phyloP scores from a whole-genome alignment of 2,888 invertebrate genomes.

The Scrobipalpa costella region DNA sequence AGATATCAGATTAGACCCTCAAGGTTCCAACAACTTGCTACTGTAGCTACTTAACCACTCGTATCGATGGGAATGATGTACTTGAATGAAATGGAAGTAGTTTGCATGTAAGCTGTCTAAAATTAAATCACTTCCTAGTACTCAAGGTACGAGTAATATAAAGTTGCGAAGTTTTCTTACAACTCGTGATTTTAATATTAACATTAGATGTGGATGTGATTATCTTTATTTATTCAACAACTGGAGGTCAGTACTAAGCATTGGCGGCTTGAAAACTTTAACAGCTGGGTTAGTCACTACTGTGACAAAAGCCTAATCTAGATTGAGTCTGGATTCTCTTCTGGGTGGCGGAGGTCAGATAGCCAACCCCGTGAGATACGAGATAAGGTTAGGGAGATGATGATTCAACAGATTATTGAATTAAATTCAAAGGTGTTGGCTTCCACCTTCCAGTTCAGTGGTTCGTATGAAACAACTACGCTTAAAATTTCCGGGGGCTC shows the following conservation, averaged over 20 bases:
- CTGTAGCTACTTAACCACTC: background rate
- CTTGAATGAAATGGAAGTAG: background rate
- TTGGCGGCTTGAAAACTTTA: no score
- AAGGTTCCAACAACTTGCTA: background rate
- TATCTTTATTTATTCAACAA: background rate
- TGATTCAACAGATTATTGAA: no score
- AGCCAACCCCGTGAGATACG: no score
- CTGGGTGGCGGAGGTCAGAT: no score
- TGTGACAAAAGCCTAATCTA: no score
- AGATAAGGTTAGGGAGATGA: no score
- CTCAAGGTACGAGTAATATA: background rate
- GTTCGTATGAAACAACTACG: background rate
- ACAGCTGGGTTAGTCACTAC: no score
- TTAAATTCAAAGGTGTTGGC: no score
- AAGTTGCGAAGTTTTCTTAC: background rate
- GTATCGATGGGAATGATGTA: constrained; percentile 1
- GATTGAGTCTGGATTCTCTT: no score
- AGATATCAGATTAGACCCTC: background rate
- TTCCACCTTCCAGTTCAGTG: background rate
- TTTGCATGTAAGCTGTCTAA: background rate
- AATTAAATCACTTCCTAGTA: constrained; percentile 13
- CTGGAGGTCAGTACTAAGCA: no score
- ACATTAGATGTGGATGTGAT: background rate
- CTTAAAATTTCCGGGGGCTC: no score
- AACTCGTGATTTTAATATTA: background rate